Percentiles rank a stretch among this genome's conserved stretches.
Evolutionary conservation across 2,113 vertebrate genomes (phyloP).

Genomic region (Dendrocopos noguchii): DNA sequence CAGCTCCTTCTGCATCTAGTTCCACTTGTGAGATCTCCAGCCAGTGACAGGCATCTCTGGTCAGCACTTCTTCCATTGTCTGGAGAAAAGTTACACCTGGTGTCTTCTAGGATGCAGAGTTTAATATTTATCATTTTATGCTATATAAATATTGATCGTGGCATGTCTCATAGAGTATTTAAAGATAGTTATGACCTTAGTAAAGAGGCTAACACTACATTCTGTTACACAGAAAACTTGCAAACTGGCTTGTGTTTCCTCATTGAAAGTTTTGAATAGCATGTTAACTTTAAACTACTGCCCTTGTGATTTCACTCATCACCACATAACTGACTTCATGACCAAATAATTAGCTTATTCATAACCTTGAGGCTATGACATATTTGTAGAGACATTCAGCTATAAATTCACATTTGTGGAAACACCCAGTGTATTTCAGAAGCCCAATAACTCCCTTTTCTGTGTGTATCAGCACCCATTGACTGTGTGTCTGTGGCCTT

Average conservation of each 20-base stretch:
- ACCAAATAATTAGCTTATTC: not conserved
- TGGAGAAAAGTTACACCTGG: not conserved
- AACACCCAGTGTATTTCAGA: not conserved
- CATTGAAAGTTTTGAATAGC: not conserved
- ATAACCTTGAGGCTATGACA: not conserved
- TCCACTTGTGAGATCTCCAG: not conserved
- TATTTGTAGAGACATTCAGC: not conserved
- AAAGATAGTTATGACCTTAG: not conserved
- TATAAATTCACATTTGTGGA: not conserved
- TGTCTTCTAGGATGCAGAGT: rapidly evolving
- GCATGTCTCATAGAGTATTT: not conserved
- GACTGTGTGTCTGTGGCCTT: too few species aligned
- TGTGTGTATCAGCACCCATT: too few species aligned
- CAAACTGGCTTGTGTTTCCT: not conserved
- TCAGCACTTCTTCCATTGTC: not conserved
- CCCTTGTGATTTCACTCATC: not conserved
- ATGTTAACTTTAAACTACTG: not conserved
- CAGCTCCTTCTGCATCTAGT: not conserved
- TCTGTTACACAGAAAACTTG: not conserved
- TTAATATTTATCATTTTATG: not conserved
- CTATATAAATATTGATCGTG: not conserved
- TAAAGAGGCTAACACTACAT: not conserved
- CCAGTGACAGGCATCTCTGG: not conserved
- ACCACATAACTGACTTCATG: not conserved
- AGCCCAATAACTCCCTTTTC: not conserved